Percentiles rank a stretch among this genome's conserved stretches.
phyloP scores from a whole-genome alignment of 2,888 invertebrate species.

The Halictus quadricinctus region DNA sequence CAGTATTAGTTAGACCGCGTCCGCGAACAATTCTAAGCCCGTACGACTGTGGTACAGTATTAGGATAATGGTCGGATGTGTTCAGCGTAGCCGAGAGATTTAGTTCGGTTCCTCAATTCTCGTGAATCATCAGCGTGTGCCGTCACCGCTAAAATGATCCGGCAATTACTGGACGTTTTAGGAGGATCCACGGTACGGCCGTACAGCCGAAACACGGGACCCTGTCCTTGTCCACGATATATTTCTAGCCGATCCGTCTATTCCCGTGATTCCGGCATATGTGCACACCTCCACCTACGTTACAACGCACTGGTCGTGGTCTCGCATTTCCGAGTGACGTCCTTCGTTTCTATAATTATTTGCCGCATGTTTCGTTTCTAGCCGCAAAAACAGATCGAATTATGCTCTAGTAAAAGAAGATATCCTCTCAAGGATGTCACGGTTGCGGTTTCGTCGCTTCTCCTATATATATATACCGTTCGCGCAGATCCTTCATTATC shows the following conservation, averaged over 20 bases:
- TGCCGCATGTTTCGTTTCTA: conserved; percentile 37
- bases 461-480: background rate
- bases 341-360: conserved; percentile 67
- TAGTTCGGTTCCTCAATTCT: background rate
- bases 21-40: background rate
- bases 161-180: conserved; percentile 65
- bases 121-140: background rate
- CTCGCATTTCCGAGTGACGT: conserved; percentile 29
- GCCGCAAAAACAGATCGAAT: conserved; percentile 50
- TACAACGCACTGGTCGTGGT: background rate
- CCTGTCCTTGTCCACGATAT: conserved; percentile 31
- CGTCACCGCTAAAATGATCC: conserved; percentile 56
- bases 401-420: conserved; percentile 53
- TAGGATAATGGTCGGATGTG: background rate
- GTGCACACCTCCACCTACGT: background rate
- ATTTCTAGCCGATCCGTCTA: conserved; percentile 39
- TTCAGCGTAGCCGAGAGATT: background rate
- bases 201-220: background rate
- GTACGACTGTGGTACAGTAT: background rate
- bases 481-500: background rate
- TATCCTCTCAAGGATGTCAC: conserved; percentile 55
- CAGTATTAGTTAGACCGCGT: conserved; percentile 11
- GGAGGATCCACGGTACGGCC: conserved; percentile 66
- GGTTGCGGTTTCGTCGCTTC: conserved; percentile 44
- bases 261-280: background rate